phyloP scores from a whole-genome alignment of 2,888 invertebrate genomes.

The Melieria picta region DNA sequence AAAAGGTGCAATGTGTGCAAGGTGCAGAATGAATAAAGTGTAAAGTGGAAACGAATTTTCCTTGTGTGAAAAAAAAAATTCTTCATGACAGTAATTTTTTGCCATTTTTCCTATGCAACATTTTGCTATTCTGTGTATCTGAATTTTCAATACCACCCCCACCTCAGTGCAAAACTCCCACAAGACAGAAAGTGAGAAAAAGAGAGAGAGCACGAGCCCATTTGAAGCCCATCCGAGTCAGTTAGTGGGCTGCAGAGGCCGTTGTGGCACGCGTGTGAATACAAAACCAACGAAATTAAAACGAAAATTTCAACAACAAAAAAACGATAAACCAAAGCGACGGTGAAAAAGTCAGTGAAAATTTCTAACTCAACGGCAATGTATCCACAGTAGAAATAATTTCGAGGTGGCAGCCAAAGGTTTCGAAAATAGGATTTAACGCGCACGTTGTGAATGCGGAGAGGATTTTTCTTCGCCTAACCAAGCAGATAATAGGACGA shows the following conservation, averaged over 20 bases:
- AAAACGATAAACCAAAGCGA: not conserved
- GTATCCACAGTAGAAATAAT: too few relatives aligned
- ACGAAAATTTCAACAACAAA: not conserved
- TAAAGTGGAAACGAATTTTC: not conserved
- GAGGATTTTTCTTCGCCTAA: too few relatives aligned
- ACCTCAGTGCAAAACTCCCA: constrained; percentile 10
- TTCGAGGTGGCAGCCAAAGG: too few relatives aligned
- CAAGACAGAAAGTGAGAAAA: too few relatives aligned
- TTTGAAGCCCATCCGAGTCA: not conserved
- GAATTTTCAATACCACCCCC: constrained; percentile 14
- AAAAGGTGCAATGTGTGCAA: not conserved
- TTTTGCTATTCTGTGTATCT: constrained; percentile 30
- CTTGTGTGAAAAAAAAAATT: constrained; percentile 1
- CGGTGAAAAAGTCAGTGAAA: too few relatives aligned
- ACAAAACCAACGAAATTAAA: not conserved
- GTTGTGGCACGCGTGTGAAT: not conserved
- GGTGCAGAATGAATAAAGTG: not conserved
- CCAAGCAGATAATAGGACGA: too few relatives aligned
- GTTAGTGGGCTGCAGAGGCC: not conserved
- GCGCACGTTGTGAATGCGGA: too few relatives aligned
- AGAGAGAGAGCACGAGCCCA: too few relatives aligned
- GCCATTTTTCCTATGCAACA: constrained; percentile 15
- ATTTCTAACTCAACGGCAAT: too few relatives aligned
- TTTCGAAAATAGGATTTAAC: too few relatives aligned
- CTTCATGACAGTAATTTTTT: constrained; percentile 2